A percentile compares a stretch with the other conserved stretches of the same genome.
Conservation (phyloP, 2,797 vertebrate species). For the Squalus acanthias region DNA sequence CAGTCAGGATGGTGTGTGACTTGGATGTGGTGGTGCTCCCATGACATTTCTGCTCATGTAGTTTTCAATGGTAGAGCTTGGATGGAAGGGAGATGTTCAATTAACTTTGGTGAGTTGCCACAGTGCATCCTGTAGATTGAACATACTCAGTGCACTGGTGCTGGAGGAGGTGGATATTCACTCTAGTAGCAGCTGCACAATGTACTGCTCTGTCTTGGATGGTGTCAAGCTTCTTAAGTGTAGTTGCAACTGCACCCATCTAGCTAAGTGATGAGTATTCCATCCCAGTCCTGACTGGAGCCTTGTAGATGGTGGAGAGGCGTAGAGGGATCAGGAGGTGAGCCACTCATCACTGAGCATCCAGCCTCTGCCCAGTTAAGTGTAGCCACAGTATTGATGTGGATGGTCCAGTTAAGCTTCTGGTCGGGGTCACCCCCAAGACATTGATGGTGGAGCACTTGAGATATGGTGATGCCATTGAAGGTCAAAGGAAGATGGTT, state of each 20-base stretch:
- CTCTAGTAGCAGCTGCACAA: too few species aligned
- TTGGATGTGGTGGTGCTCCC: too few species aligned
- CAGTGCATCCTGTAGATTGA: background rate
- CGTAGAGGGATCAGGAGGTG: background rate
- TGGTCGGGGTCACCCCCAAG: too few species aligned
- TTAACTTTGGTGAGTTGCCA: background rate
- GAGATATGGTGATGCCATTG: background rate
- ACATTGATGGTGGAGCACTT: background rate
- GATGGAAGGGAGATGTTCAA: background rate
- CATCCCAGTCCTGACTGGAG: background rate
- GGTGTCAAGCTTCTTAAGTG: too few species aligned
- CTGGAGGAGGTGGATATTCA: too few species aligned
- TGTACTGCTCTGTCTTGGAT: too few species aligned
- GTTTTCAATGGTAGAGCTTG: background rate
- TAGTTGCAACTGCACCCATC: background rate
- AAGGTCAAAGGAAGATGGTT: background rate
- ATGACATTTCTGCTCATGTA: background rate
- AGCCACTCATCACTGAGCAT: background rate
- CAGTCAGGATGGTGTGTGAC: too few species aligned
- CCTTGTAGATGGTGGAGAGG: background rate
- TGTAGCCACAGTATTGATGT: too few species aligned
- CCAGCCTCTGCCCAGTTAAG: background rate
- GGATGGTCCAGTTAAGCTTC: too few species aligned
- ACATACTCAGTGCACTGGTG: too few species aligned
- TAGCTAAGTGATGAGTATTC: background rate